A percentile compares a stretch with the other conserved stretches of the same genome.
phyloP scores from a whole-genome alignment of 2,113 vertebrate species.

The Sarotherodon lohbergeri region DNA sequence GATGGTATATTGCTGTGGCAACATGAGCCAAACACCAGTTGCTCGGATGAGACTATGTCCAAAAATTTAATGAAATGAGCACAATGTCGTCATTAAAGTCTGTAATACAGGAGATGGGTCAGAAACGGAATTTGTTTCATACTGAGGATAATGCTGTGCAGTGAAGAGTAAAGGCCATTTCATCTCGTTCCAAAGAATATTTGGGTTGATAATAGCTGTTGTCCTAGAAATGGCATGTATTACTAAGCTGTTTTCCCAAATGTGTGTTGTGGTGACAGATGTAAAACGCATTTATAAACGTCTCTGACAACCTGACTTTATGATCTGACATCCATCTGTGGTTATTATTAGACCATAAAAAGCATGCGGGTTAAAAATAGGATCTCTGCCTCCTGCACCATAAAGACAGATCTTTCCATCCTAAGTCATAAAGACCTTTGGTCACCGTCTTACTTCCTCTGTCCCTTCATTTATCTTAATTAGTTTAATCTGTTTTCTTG shows the following conservation, averaged over 20 bases:
- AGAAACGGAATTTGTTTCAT: not conserved
- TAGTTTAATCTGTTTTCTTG: not conserved
- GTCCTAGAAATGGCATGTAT: not conserved
- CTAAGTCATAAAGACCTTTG: not conserved
- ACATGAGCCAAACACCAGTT: conserved; percentile 2
- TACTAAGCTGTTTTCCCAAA: not conserved
- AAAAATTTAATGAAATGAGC: not conserved
- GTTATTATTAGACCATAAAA: not conserved
- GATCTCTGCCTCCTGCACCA: not conserved
- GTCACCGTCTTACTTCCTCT: not conserved
- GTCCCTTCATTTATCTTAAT: not conserved
- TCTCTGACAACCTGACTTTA: not conserved
- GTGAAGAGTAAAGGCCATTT: not conserved
- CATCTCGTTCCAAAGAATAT: not conserved
- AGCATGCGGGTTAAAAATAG: not conserved
- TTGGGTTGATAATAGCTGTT: not conserved
- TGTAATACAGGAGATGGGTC: not conserved
- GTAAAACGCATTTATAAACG: not conserved
- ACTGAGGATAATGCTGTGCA: not conserved
- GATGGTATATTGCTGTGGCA: conserved; percentile 11
- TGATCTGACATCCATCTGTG: not conserved
- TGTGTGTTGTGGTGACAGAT: not conserved
- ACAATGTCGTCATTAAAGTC: not conserved
- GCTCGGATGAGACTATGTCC: not conserved
- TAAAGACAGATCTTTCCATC: not conserved